Evolutionary conservation across 2,888 invertebrate species (phyloP).

Genomic region (Lasioglossum villosulum): DNA sequence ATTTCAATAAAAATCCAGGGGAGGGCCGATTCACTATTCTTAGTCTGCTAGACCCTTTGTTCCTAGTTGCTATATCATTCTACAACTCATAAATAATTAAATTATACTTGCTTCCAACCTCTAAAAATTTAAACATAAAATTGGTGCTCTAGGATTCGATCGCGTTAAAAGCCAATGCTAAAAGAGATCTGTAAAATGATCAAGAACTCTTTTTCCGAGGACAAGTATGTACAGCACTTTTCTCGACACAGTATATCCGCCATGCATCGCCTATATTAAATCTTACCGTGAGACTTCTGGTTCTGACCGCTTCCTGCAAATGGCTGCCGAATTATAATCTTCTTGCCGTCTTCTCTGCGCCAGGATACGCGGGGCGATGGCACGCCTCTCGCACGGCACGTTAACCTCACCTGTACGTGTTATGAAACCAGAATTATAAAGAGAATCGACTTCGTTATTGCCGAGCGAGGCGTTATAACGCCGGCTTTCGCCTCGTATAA

Average conservation of each 20-base stretch:
- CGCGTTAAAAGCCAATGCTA: too few species aligned
- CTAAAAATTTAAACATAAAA: background rate
- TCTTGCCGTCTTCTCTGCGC: constrained; percentile 93
- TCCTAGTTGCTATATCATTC: background rate
- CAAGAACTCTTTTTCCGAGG: background rate
- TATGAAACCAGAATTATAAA: constrained; percentile 72
- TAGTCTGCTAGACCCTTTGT: too few species aligned
- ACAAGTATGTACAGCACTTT: background rate
- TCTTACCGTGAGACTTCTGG: constrained; percentile 79
- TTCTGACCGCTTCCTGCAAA: constrained; percentile 72
- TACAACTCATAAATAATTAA: background rate
- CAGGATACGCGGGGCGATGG: constrained; percentile 93
- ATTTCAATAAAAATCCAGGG: too few species aligned
- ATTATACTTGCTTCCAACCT: background rate
- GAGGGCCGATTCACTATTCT: too few species aligned
- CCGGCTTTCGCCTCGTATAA: constrained; percentile 42
- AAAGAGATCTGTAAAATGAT: too few species aligned
- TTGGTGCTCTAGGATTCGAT: too few species aligned
- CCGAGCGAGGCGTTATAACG: constrained; percentile 34
- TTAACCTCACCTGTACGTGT: constrained; percentile 84
- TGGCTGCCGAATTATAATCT: constrained; percentile 91
- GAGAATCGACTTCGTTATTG: constrained; percentile 68
- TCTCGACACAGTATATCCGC: constrained; percentile 32
- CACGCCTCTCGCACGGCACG: constrained; percentile 90
- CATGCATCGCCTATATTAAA: constrained; percentile 61